Evolutionary conservation across 2,797 vertebrate species (phyloP).

Genomic region (Loriculus beryllinus): DNA sequence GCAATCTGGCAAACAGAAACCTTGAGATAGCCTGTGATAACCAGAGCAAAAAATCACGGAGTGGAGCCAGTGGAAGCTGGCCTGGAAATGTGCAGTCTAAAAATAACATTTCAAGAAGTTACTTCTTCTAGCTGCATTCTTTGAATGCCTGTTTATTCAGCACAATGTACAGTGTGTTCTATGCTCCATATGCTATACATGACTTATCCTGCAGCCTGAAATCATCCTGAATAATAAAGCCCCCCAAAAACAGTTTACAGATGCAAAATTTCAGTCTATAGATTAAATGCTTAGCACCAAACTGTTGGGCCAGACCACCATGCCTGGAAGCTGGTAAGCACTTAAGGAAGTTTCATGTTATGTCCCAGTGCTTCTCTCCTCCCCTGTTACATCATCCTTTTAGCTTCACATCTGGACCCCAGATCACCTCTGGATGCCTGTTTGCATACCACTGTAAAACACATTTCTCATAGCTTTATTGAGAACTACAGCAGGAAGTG

Average conservation of each 20-base stretch:
- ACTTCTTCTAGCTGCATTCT: background rate
- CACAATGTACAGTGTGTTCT: background rate
- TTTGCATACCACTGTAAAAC: background rate
- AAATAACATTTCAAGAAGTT: background rate
- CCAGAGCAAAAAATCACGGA: background rate
- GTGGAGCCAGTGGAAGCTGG: background rate
- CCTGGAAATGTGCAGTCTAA: background rate
- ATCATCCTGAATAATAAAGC: background rate
- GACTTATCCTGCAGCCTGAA: background rate
- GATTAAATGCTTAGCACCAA: background rate
- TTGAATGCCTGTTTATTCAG: background rate
- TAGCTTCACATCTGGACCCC: background rate
- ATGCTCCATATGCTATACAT: background rate
- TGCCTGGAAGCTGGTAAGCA: background rate
- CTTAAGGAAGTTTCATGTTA: background rate
- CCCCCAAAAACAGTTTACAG: background rate
- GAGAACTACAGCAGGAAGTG: background rate
- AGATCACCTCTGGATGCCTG: background rate
- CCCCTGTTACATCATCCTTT: background rate
- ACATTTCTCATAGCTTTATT: background rate
- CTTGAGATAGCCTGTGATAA: slow-evolving; percentile 11
- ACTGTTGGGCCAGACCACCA: background rate
- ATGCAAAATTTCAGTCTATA: background rate
- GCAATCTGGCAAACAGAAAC: slow-evolving; percentile 8
- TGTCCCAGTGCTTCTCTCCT: background rate